phyloP scores from a whole-genome alignment of 2,797 vertebrate genomes.

The Characodon lateralis region DNA sequence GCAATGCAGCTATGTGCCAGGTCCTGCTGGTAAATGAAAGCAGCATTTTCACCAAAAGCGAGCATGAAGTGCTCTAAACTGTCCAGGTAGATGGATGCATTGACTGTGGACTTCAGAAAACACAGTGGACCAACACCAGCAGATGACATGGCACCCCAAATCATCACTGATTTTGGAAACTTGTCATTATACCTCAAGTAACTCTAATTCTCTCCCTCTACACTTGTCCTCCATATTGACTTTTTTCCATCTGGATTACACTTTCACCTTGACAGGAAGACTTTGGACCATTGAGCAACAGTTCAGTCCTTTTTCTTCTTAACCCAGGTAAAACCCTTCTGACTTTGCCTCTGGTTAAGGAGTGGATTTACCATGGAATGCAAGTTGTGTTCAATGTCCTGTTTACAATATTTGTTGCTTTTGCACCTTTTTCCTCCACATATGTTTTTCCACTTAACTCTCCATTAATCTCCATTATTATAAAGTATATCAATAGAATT shows the following conservation, averaged over 20 bases:
- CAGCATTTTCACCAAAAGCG: background rate
- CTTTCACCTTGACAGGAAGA: background rate
- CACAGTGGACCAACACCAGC: background rate
- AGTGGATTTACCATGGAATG: background rate
- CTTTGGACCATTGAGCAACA: no score
- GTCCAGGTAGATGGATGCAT: background rate
- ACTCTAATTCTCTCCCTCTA: background rate
- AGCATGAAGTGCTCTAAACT: background rate
- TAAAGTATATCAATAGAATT: no score
- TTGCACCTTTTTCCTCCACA: no score
- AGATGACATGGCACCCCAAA: background rate
- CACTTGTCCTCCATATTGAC: background rate
- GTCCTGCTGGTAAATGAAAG: background rate
- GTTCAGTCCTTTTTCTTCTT: no score
- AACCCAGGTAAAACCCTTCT: no score
- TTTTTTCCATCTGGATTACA: background rate
- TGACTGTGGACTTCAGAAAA: background rate
- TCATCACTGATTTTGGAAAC: background rate
- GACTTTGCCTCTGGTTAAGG: background rate
- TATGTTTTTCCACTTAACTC: no score
- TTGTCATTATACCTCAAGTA: background rate
- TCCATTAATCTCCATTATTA: no score
- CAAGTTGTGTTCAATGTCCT: background rate
- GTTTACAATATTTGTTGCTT: no score
- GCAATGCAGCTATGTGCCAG: background rate